Conservation (phyloP, 2,113 vertebrate genomes). For the Thomomys bottae region DNA sequence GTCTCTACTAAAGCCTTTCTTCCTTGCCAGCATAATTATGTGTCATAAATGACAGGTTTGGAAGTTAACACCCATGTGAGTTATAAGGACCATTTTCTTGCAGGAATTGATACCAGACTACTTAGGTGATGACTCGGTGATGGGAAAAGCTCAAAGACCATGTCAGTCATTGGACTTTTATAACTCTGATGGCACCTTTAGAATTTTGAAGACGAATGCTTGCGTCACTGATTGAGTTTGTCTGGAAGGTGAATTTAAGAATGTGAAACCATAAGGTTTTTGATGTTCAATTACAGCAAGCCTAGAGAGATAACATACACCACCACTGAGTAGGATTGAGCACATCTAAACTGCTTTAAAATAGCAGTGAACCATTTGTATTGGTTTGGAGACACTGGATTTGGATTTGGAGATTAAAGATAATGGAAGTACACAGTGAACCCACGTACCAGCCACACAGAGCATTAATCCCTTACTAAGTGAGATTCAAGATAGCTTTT, state of each 20-base stretch:
- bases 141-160: not conserved
- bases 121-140: not conserved
- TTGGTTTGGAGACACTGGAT: not conserved
- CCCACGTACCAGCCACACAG: not conserved
- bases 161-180: not conserved
- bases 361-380: not conserved
- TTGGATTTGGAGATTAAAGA: not conserved
- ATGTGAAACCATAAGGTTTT: not conserved
- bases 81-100: not conserved
- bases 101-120: not conserved
- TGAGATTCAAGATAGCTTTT: not conserved
- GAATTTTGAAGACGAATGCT: not conserved
- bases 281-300: not conserved
- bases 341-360: not conserved
- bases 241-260: not conserved
- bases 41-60: not conserved
- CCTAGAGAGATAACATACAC: not conserved
- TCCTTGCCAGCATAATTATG: not conserved
- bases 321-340: not conserved
- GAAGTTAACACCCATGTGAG: not conserved
- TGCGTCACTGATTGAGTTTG: not conserved
- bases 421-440: not conserved
- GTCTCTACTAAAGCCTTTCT: not conserved
- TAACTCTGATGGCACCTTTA: not conserved
- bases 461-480: not conserved